Evolutionary conservation across 2,888 invertebrate genomes (phyloP).

Genomic region (Caenorhabditis angaria): DNA sequence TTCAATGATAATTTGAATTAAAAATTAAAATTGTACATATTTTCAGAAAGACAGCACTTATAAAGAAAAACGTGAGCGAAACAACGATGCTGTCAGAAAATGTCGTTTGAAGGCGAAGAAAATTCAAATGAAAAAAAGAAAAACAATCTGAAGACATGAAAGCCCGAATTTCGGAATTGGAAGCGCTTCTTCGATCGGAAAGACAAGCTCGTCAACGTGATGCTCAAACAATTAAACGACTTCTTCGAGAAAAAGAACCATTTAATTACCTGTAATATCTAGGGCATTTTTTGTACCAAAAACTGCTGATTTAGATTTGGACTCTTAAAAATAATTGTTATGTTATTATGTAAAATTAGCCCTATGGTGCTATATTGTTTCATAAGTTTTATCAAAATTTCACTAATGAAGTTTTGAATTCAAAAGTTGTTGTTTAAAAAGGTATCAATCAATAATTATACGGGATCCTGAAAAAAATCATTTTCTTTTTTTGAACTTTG

Average conservation of each 20-base stretch:
- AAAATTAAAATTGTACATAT: neutral
- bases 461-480: no score
- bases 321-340: no score
- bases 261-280: no score
- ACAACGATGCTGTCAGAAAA: slow-evolving; percentile 53
- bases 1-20: neutral
- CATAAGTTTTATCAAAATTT: no score
- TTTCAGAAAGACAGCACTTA: slow-evolving; percentile 21
- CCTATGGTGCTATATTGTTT: no score
- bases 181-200: neutral
- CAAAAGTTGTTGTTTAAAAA: no score
- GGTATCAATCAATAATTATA: no score
- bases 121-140: slow-evolving; percentile 17
- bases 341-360: no score
- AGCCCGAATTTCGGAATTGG: neutral
- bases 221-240: neutral
- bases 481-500: no score
- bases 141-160: slow-evolving; percentile 10
- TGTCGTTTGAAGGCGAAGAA: slow-evolving; percentile 45
- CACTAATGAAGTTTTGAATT: no score
- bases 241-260: neutral
- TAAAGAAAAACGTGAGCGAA: slow-evolving; percentile 44
- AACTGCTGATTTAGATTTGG: no score
- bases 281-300: no score
- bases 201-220: neutral